Conservation (phyloP, 2,113 vertebrate genomes). For the Micromys minutus region DNA sequence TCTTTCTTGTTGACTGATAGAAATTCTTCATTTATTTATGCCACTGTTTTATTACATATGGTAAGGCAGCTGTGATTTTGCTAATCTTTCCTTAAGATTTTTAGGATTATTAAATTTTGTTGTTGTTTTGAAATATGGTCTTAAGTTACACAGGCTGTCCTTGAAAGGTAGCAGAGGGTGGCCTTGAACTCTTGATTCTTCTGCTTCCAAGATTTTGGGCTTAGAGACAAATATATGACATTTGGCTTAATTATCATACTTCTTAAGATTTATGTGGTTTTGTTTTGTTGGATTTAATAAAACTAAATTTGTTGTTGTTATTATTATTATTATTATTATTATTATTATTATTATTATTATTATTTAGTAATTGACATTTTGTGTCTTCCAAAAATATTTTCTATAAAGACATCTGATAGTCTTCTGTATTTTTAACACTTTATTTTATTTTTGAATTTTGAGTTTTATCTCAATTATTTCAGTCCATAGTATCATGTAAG, state of each 20-base stretch:
- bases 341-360: too few relatives aligned
- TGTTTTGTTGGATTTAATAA: constrained; percentile 12
- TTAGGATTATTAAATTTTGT: not conserved
- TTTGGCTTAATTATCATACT: not conserved
- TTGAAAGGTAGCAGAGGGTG: not conserved
- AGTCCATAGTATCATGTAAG: not conserved
- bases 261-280: not conserved
- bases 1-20: constrained; percentile 12
- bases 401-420: not conserved
- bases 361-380: constrained; percentile 22
- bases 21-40: not conserved
- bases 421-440: not conserved
- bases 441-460: constrained; percentile 55
- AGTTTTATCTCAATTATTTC: not conserved
- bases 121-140: not conserved
- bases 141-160: not conserved
- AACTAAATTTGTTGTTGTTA: not conserved
- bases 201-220: not conserved
- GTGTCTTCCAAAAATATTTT: constrained; percentile 40
- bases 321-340: too few relatives aligned
- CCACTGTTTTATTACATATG: not conserved
- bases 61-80: constrained; percentile 6
- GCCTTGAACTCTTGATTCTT: not conserved
- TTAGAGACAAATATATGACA: not conserved
- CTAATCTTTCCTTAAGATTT: constrained; percentile 23